These are phyloP conservation scores for Psilopogon haemacephalus DNA, from an alignment of 2,113 vertebrate species.

Conservation along the genomic window DNA sequence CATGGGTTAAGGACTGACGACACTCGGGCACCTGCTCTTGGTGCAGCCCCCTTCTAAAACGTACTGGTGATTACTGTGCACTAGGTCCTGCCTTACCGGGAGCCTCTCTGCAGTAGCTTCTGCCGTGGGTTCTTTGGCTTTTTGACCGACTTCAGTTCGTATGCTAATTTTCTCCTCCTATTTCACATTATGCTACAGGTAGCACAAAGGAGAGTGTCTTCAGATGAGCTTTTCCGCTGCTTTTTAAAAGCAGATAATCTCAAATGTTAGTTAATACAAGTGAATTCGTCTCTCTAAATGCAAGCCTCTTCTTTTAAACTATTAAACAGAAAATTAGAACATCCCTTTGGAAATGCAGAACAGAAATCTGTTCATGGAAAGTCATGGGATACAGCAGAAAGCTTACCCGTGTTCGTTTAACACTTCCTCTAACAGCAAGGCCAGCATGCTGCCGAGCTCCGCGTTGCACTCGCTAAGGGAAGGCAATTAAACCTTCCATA, in stretches of 20 bases:
- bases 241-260: not conserved
- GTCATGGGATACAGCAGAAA: not conserved
- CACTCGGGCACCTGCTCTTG: not conserved
- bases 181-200: not conserved
- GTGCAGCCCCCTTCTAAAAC: fast-evolving
- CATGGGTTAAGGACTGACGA: fast-evolving
- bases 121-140: not conserved
- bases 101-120: not conserved
- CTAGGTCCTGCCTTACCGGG: fast-evolving
- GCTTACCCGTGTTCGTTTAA: not conserved
- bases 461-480: fast-evolving
- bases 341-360: not conserved
- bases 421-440: not conserved
- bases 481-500: not conserved
- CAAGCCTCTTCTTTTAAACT: not conserved
- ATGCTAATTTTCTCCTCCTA: not conserved
- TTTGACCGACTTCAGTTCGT: not conserved
- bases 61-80: fast-evolving
- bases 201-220: not conserved
- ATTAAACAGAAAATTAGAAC: not conserved
- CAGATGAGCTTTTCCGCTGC: not conserved
- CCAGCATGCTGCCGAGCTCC: fast-evolving
- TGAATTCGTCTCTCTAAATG: not conserved
- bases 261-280: not conserved
- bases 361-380: not conserved